These are phyloP conservation scores for Myotis davidii DNA, from an alignment of 2,113 vertebrate genomes.

Conservation along the genomic window DNA sequence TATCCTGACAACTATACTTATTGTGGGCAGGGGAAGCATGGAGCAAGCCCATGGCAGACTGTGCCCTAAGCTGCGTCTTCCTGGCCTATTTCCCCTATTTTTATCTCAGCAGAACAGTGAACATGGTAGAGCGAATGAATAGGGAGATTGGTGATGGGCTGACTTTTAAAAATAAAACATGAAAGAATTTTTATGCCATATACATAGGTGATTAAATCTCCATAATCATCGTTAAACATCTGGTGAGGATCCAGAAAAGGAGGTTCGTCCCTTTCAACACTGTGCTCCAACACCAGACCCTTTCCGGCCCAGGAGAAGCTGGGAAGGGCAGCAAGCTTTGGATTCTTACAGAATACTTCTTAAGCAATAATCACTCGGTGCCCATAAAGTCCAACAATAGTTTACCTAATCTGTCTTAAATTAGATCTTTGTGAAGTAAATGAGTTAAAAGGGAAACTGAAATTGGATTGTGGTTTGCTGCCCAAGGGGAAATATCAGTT, in stretches of 20 bases:
- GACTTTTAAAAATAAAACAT: not conserved
- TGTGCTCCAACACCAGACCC: not conserved
- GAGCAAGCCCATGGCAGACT: not conserved
- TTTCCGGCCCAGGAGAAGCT: not conserved
- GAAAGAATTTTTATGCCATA: not conserved
- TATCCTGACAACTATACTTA: not conserved
- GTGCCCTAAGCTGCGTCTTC: not conserved
- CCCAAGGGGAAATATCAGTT: slow-evolving; percentile 66
- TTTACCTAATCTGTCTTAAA: slow-evolving; percentile 73
- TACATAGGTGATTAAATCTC: not conserved
- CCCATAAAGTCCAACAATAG: slow-evolving; percentile 56
- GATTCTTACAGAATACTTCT: not conserved
- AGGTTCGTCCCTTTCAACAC: not conserved
- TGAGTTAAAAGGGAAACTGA: slow-evolving; percentile 68
- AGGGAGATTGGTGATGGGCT: not conserved
- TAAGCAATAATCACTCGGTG: slow-evolving; percentile 41
- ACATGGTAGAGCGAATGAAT: not conserved
- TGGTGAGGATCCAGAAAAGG: not conserved
- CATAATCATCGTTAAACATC: not conserved
- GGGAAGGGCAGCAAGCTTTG: not conserved
- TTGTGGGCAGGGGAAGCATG: not conserved
- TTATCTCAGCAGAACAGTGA: not conserved
- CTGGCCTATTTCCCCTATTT: not conserved
- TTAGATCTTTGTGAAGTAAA: slow-evolving; percentile 70
- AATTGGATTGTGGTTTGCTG: slow-evolving; percentile 69